Percentiles rank a stretch among this genome's conserved stretches.
These are phyloP conservation scores for Monodelphis domestica DNA, from an alignment of 2,797 vertebrate species.

Conservation along the genomic window DNA sequence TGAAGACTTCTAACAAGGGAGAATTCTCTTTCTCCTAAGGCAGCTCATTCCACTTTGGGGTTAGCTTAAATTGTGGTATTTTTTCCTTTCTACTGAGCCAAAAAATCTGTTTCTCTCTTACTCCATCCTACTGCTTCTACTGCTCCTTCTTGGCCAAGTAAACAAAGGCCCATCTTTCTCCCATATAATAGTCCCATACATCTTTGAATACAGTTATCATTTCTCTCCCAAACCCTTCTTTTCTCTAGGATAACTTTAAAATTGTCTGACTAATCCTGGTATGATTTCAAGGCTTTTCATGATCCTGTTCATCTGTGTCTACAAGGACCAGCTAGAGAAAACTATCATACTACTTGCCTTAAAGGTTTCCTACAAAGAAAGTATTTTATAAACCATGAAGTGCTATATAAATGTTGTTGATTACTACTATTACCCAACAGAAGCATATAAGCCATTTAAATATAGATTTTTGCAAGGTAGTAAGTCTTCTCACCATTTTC, in stretches of 20 bases:
- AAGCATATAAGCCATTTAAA: not conserved
- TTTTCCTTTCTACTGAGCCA: not conserved
- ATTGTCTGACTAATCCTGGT: not conserved
- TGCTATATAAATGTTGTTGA: not conserved
- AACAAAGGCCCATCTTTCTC: not conserved
- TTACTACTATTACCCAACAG: not conserved
- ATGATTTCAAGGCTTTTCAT: not conserved
- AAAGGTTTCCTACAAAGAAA: conserved; percentile 10
- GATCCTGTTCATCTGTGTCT: not conserved
- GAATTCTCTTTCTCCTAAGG: not conserved
- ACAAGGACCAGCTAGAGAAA: not conserved
- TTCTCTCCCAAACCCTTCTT: too few species aligned
- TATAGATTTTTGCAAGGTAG: conserved; percentile 26
- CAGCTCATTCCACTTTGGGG: not conserved
- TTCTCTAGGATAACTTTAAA: not conserved
- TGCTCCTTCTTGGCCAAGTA: not conserved
- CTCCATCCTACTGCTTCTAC: not conserved
- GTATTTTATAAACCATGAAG: not conserved
- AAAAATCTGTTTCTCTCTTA: not conserved
- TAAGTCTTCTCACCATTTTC: conserved; percentile 93
- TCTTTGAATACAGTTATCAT: not conserved
- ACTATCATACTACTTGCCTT: not conserved
- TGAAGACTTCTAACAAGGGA: not conserved
- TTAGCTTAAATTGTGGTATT: not conserved
- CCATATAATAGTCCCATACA: not conserved